Percentiles rank a stretch among this genome's conserved stretches.
phyloP scores from a whole-genome alignment of 2,888 invertebrate genomes.

The Drosophila heteroneura region DNA sequence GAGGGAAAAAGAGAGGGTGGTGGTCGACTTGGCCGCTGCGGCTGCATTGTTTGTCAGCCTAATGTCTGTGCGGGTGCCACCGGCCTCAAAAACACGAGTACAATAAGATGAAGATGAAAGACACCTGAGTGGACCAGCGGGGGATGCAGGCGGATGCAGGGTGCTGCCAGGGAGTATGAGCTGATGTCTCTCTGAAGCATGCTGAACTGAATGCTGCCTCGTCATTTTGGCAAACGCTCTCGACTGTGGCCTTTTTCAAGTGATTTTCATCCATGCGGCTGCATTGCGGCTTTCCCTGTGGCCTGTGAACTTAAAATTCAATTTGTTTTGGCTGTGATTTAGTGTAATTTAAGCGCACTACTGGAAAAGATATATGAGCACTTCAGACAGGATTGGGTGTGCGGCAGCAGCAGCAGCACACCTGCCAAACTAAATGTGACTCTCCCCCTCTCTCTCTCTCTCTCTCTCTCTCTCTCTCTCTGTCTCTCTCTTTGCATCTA shows the following conservation, averaged over 20 bases:
- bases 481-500: not conserved
- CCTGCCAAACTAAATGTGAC: constrained; percentile 24
- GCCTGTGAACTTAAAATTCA: constrained; percentile 75
- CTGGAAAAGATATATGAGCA: constrained; percentile 68
- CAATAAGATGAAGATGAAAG: constrained; percentile 77
- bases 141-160: not conserved
- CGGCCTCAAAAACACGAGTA: constrained; percentile 57
- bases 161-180: not conserved
- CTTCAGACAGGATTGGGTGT: constrained; percentile 50
- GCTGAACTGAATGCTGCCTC: constrained; percentile 48
- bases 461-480: not conserved
- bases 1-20: not conserved
- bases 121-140: constrained; percentile 49
- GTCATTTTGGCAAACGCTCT: constrained; percentile 71
- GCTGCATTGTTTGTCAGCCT: constrained; percentile 77
- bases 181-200: constrained; percentile 20
- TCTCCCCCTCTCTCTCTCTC: not conserved
- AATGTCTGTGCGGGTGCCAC: constrained; percentile 66
- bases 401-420: not conserved
- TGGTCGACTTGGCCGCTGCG: constrained; percentile 31
- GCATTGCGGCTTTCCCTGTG: constrained; percentile 69
- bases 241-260: constrained; percentile 53
- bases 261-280: constrained; percentile 70
- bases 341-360: constrained; percentile 76
- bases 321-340: constrained; percentile 79